A percentile compares a stretch with the other conserved stretches of the same genome.
These are phyloP conservation scores for Drosophila emarginata DNA, from an alignment of 2,888 invertebrate species.

Conservation along the genomic window DNA sequence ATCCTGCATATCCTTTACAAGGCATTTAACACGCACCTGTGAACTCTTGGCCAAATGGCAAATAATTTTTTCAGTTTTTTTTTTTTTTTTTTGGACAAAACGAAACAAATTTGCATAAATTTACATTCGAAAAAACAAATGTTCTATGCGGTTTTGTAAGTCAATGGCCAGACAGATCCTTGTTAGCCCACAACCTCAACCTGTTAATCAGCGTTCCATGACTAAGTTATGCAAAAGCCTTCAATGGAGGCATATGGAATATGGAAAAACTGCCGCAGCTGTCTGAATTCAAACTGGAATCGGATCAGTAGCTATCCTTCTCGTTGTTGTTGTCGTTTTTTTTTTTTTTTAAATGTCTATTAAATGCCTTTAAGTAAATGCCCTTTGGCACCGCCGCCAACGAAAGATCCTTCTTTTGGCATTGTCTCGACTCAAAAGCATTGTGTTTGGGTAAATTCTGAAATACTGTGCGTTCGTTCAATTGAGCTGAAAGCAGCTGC, in stretches of 20 bases:
- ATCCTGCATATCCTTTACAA: slow-evolving; percentile 56
- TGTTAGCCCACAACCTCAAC: slow-evolving; percentile 16
- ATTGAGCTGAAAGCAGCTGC: slow-evolving; percentile 10
- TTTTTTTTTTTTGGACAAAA: slow-evolving; percentile 37
- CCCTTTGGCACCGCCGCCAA: slow-evolving; percentile 4
- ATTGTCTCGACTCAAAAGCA: slow-evolving; percentile 17
- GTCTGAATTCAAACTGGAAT: slow-evolving; percentile 40
- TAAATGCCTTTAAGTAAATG: slow-evolving; percentile 51
- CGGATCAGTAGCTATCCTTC: slow-evolving; percentile 26
- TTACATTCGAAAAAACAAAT: slow-evolving; percentile 43
- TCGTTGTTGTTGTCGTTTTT: slow-evolving; percentile 8
- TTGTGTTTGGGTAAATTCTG: background rate
- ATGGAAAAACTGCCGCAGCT: slow-evolving; percentile 25
- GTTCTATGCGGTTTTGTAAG: background rate
- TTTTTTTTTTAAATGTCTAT: slow-evolving; percentile 48
- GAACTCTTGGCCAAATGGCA: slow-evolving; percentile 32
- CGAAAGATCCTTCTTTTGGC: slow-evolving; percentile 2
- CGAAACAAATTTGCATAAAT: slow-evolving; percentile 62
- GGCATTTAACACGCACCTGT: slow-evolving; percentile 68
- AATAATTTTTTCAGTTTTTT: background rate
- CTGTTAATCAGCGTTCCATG: slow-evolving; percentile 42
- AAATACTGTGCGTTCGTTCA: background rate
- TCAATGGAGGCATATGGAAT: slow-evolving; percentile 48
- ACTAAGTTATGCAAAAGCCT: slow-evolving; percentile 57
- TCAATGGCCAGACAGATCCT: slow-evolving; percentile 23